Evolutionary conservation across 2,113 vertebrate species (phyloP).

Genomic region (Oncorhynchus mykiss): DNA sequence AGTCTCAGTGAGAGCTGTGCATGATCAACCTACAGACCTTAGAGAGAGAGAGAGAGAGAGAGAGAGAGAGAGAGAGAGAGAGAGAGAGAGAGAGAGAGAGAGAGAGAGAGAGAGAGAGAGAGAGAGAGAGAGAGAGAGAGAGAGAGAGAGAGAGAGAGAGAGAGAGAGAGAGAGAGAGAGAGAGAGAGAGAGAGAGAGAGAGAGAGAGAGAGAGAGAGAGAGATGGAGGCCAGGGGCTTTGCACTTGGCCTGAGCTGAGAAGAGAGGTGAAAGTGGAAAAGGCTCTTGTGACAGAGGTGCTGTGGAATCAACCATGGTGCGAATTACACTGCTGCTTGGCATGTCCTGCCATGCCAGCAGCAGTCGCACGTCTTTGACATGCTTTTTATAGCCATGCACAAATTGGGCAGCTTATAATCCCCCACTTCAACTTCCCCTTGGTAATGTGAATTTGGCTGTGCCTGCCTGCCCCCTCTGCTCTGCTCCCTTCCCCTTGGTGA

Average conservation of each 20-base stretch:
- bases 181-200: not conserved
- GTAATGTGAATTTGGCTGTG: no score
- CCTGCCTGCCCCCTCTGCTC: no score
- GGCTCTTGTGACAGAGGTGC: not conserved
- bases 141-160: not conserved
- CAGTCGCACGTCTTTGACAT: not conserved
- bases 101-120: not conserved
- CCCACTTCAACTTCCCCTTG: not conserved
- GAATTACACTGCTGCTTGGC: slow-evolving; percentile 10
- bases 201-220: not conserved
- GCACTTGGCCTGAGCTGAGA: slow-evolving; percentile 9
- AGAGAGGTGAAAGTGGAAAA: slow-evolving; percentile 1
- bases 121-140: not conserved
- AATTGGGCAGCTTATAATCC: no score
- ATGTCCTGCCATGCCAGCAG: not conserved
- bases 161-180: not conserved
- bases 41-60: no score
- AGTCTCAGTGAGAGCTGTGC: no score
- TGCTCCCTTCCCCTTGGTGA: no score
- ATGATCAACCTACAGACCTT: no score
- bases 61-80: not conserved
- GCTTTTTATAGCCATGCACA: not conserved
- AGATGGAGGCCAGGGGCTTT: not conserved
- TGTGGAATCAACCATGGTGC: slow-evolving; percentile 13
- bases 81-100: not conserved